Conservation (phyloP, 2,113 vertebrate species). For the Leptosomus discolor region DNA sequence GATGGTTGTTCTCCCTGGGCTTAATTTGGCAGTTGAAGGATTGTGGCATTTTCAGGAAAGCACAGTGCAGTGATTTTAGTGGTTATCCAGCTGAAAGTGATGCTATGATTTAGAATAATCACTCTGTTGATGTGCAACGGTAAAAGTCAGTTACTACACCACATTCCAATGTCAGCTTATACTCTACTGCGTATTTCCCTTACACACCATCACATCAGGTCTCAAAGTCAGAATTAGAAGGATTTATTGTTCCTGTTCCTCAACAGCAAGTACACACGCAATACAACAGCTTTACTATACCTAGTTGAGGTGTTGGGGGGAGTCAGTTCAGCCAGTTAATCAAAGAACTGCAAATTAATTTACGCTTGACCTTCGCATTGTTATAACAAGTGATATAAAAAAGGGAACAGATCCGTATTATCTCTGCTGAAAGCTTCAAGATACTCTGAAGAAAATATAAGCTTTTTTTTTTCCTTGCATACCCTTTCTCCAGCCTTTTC, state of each 20-base stretch:
- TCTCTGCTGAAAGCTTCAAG: neutral
- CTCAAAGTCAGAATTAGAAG: slow-evolving; percentile 12
- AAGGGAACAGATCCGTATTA: neutral
- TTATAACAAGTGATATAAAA: neutral
- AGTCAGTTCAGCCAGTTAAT: neutral
- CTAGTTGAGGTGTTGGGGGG: neutral
- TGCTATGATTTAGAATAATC: slow-evolving; percentile 72
- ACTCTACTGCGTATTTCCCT: neutral
- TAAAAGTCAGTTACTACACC: slow-evolving; percentile 67
- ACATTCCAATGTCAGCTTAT: slow-evolving; percentile 54
- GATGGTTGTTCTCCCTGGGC: slow-evolving; percentile 60
- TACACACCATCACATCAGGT: neutral
- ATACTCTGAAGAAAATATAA: neutral
- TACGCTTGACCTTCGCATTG: neutral
- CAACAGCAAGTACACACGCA: neutral
- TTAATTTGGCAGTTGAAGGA: slow-evolving; percentile 83
- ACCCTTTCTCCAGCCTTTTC: neutral
- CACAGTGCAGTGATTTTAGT: slow-evolving; percentile 80
- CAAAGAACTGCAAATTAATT: neutral
- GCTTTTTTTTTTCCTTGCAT: neutral
- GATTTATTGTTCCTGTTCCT: neutral
- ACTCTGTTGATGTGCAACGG: slow-evolving; percentile 70
- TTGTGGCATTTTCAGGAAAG: slow-evolving; percentile 82
- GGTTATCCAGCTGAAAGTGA: slow-evolving; percentile 71
- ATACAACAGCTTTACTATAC: neutral